A percentile compares a stretch with the other conserved stretches of the same genome.
These are phyloP conservation scores for Hormaphis cornu DNA, from an alignment of 1,140 invertebrate genomes.

Conservation along the genomic window DNA sequence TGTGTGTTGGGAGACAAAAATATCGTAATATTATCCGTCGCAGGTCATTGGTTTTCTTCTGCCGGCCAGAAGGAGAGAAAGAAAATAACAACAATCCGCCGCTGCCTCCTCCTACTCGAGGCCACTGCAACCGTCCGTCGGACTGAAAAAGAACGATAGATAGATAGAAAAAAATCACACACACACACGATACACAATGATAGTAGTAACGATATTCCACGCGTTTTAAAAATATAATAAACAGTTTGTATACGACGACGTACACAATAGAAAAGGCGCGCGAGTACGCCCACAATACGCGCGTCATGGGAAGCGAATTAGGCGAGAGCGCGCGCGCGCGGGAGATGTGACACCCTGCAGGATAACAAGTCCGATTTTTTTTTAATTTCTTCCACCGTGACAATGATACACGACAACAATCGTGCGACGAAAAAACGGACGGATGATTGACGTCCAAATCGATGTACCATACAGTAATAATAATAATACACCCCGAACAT, in stretches of 20 bases:
- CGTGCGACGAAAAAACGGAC: neutral
- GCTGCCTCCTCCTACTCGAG: slow-evolving; percentile 13
- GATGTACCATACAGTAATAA: no score
- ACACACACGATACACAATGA: no score
- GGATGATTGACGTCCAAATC: slow-evolving; percentile 26
- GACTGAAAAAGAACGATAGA: slow-evolving; percentile 4
- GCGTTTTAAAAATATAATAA: slow-evolving; percentile 28
- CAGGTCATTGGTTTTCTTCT: slow-evolving; percentile 30
- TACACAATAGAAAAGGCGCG: neutral
- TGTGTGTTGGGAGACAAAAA: slow-evolving; percentile 16
- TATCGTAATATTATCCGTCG: slow-evolving; percentile 13
- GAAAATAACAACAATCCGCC: slow-evolving; percentile 6
- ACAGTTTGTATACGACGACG: neutral
- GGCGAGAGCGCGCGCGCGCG: no score
- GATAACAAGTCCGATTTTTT: neutral
- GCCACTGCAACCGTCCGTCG: slow-evolving; percentile 22
- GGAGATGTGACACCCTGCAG: neutral
- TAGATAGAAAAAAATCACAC: neutral
- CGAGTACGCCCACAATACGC: slow-evolving; percentile 22
- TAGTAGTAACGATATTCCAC: slow-evolving; percentile 20
- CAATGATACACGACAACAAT: no score
- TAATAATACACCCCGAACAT: no score
- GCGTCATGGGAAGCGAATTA: slow-evolving; percentile 31
- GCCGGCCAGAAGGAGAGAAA: neutral
- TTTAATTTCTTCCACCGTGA: no score